Conservation (phyloP, 2,113 vertebrate species). For the Stomatorhinus ivindoensis region DNA sequence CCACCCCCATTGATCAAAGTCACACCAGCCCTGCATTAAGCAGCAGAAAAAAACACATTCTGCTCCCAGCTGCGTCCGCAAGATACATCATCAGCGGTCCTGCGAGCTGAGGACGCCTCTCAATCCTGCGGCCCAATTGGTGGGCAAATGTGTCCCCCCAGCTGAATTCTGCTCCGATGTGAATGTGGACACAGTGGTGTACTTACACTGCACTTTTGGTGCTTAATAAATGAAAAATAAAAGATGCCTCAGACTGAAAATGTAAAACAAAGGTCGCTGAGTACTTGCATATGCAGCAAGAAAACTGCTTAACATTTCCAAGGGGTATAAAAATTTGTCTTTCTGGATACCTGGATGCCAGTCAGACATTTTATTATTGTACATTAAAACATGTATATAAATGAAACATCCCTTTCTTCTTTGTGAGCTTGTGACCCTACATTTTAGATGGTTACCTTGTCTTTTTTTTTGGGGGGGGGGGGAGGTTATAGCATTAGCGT, state of each 20-base stretch:
- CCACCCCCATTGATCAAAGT: constrained; percentile 25
- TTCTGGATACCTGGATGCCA: background rate
- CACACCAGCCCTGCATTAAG: constrained; percentile 18
- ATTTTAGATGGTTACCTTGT: background rate
- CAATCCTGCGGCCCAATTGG: background rate
- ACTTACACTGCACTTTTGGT: background rate
- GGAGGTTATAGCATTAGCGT: background rate
- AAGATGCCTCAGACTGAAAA: background rate
- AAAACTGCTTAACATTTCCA: background rate
- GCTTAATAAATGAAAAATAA: background rate
- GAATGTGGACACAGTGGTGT: background rate
- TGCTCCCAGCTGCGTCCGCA: background rate
- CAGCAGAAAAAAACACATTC: background rate
- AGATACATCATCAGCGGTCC: constrained; percentile 13
- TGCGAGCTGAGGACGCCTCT: background rate
- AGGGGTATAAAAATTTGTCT: background rate
- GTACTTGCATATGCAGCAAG: background rate
- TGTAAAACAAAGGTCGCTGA: background rate
- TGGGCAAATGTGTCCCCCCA: background rate
- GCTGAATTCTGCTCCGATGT: background rate
- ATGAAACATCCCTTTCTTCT: background rate
- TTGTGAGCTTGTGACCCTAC: background rate
- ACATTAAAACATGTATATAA: background rate
- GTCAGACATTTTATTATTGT: background rate
- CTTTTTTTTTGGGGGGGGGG: background rate